Base-by-base conservation (phyloP, 2,113 vertebrate genomes). In the Tychaedon coryphoeus region DNA sequence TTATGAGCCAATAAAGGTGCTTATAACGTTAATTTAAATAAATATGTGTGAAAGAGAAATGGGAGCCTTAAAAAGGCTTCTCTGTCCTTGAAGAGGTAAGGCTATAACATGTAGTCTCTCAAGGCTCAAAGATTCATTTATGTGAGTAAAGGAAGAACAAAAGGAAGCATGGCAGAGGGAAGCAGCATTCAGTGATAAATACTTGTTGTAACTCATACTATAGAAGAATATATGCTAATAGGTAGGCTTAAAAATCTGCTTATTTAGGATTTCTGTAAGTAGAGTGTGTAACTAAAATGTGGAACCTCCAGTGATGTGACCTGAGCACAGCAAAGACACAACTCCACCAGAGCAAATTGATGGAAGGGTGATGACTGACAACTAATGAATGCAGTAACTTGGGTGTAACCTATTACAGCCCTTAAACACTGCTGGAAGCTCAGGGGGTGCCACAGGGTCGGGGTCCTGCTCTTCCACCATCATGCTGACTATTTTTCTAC, bases 1-100 rank as follows among this genome's bases (percentile, higher is more conserved):
- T 8, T 23, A 10, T 4, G 0, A 19, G 4, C 4, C 8, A 19
- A 10, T 31, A 20, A 10, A 48, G 0, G 1, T 33, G 2, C 0
- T 50, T 47, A 6, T 13, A 60, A 1, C 2, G 51, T 48, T 60
- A 3, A 14, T 8, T 53, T 31, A 73, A 53, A 40, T n/a, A 82
- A 38, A 4, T 42, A 6, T 4, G 9, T 45, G 6, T 20, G 9
- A 51, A 18, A 12, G 23, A 47, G 28, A 1, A 58, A 17, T 0
- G 3, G 38, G 26, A 75, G 25, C 6, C 3, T 64, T 65, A 22
- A 29, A 58, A 85, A 78, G 6, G 33, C 2, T 61, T 45, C 17
- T 4, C 6, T 47, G 3, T 20, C 4, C 3, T 20, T 53, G 19
- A 47, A 31, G 24, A 31, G 9, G 4, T 15, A 36, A 50, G 4